Base-by-base conservation (phyloP, 2,797 vertebrate species). In the Otolemur crassicaudatus region DNA sequence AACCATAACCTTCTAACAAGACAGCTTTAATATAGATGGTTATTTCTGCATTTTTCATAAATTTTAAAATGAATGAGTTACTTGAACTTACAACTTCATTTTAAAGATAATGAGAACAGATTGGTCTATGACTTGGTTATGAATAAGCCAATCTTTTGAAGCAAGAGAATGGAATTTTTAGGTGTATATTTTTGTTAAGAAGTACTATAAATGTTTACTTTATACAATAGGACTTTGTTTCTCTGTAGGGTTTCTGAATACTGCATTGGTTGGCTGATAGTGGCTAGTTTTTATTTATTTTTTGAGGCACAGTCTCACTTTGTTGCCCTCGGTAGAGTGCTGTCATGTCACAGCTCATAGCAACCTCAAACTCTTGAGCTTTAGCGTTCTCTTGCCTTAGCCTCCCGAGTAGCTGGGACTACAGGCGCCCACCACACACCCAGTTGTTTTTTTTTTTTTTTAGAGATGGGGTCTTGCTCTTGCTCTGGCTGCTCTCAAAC, bases 71-170 rank as follows among this genome's bases (percentile, higher is more conserved):
- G 20, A 92, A 17, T 89, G 65, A 89, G 9, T 83, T 31, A 72
- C 61, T 91, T 94, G 34, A 83, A 80, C 58, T 58, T 93, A 25
- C 60, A 90, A 96, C 40, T 63, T 25, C 27, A 67, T 96, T 93
- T 97, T 84, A 87, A 94, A 89, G 85, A 73, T 86, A 70, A 75
- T 53, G 81, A 93, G 53, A 79, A 17, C 34, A 87, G 17, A 22
- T 27, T 79, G 56, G 37, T 83, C n/a, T 83, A 56, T 83, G 70
- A 83, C 11, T 65, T 65, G 49, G 29, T 81, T 69, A 37, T 49
- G 56, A 79, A 29, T 77, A 53, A 86, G 53, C 70, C 58, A 72
- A 2, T 43, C 37, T 79, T 12, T 19, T 61, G 22, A 90, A 79
- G 63, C 0, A 17, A 83, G 49, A 70, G 34, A 73, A 67, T 37